Base-by-base conservation (phyloP, 2,888 invertebrate genomes). In the Platynereis dumerilii region DNA sequence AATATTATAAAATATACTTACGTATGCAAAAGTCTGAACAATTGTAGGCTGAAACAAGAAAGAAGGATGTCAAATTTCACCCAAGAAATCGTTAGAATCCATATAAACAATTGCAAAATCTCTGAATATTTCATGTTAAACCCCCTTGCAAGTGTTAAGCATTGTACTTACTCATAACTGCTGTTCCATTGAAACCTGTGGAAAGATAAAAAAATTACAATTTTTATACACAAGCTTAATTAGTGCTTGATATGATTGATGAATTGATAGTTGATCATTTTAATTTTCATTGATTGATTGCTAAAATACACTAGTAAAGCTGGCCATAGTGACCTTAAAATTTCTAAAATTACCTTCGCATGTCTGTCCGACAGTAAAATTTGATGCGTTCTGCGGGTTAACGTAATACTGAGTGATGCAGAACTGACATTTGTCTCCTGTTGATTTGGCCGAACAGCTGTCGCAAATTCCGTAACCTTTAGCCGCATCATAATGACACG, bases 1-100 rank as follows among this genome's bases (percentile, higher is more conserved):
- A 24, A 24, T 27, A 26, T 17, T 10, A 15, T 34, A 27, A 55
- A 53, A 22, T 53, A 10, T 53, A 74, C 74, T 73, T 65, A 74
- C 74, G 73, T 26, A 74, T 71, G 58, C 74, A 74, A 26, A 65
- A 70, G 24, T 60, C 60, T 20, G 59, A 54, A 53, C 74, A 73
- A 42, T 64, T 56, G 64, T 73, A 73, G 27, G 34, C 74, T 74
- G 67, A 3, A 70, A 66, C 60, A 15, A 64, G 60, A 27, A 66
- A 34, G 48, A 66, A n/a, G 44, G 22, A 17, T 44, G 22, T n/a
- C n/a, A 27, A 17, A 15, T 42, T 44, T 26, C 12, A 42, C n/a
- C 24, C 39, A 45, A 17, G 39, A 17, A 15, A n/a, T n/a, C n/a
- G n/a, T n/a, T n/a, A n/a, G n/a, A n/a, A n/a, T n/a, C n/a, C n/a